Conservation (phyloP, 1,140 invertebrate species). For the Penaeus japonicus region DNA sequence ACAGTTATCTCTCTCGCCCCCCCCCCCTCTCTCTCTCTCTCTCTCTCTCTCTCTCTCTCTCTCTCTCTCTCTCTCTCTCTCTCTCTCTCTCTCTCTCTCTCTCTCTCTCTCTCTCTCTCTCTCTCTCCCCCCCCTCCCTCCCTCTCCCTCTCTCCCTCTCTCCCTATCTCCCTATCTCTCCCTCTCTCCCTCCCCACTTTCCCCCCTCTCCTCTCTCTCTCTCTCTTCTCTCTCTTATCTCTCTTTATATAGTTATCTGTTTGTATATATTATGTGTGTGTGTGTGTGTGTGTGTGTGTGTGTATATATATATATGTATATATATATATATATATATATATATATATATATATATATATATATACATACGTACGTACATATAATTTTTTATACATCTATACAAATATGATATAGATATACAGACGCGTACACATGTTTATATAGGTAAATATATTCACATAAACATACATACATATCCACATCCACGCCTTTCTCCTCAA, state of each 20-base stretch:
- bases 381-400: no score
- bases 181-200: background rate
- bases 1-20: background rate
- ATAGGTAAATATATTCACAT: no score
- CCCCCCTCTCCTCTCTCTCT: background rate
- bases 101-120: no score
- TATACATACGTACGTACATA: no score
- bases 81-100: no score
- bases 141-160: background rate
- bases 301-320: background rate
- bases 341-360: background rate
- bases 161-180: conserved; percentile 16
- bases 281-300: background rate
- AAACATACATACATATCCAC: no score
- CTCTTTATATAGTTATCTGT: background rate
- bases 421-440: background rate
- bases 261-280: background rate
- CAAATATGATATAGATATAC: background rate
- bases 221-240: background rate
- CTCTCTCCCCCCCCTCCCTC: background rate
- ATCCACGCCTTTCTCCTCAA: no score
- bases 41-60: no score
- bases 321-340: background rate
- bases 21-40: background rate
- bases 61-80: no score